Base-by-base conservation (phyloP, 2,888 invertebrate species). In the Tupiocoris notatus region DNA sequence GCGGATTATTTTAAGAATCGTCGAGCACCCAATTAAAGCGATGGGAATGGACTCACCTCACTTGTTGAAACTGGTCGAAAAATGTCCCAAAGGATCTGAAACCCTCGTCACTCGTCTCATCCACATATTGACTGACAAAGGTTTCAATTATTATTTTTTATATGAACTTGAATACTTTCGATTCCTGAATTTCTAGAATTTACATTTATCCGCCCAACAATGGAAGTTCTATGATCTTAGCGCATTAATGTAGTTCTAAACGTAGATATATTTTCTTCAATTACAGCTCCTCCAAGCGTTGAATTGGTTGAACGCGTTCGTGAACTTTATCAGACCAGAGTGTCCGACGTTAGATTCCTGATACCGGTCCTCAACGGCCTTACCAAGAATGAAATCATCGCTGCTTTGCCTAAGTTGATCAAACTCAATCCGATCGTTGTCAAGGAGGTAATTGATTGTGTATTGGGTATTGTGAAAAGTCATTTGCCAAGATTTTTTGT, bases 301-400 rank as follows among this genome's bases (percentile, higher is more conserved):
- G 80, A 95, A 82, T 84, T 99, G 76, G 97, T 99, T 7, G 88
- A 91, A 1, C 89, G 91, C 76, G 96, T 99, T 0, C 89, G 96
- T 9, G 95, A 95, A 80, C 86, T 99, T 74, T 98, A 98, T 85
- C 92, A 95, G 78, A 92, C 94, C 9, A 88, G 96, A 78, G 95
- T 98, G 0, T 93, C 95, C 0, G 99, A 99, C 85, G 97, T 99
- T 0, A 88, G 99, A 0, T 96, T 98, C 84, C 88, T 99, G 12
- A 98, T 99, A 79, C 99, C 99, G 0, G 95, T 99, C 1, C 87
- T 99, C 63, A 94, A 92, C 81, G 97, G 98, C 1, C 87, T 99
- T 0, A 88, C 92, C 0, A 96, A 96, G 83, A 90, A 91, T 82
- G 98, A 98, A 87, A 92, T 95, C 62, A 87, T 96, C 56, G 89